Conservation (phyloP, 1,140 invertebrate genomes). For the Drosophila baimaii region DNA sequence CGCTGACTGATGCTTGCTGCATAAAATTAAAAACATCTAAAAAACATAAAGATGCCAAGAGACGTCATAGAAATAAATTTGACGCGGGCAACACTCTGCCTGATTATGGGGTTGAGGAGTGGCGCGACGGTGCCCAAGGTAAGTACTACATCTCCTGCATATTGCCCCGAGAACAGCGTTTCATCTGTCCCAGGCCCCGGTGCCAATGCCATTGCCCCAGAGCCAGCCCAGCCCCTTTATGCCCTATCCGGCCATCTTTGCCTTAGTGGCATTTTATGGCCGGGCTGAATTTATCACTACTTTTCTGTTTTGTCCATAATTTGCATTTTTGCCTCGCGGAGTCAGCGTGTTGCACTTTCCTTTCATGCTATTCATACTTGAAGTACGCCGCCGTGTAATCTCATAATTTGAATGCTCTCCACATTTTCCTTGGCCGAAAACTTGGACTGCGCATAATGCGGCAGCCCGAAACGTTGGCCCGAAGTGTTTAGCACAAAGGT, state of each 20-base stretch:
- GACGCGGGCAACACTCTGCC: conserved; percentile 82
- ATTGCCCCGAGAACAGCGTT: conserved; percentile 2
- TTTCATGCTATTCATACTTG: conserved; percentile 66
- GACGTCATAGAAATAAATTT: conserved; percentile 84
- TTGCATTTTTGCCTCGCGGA: conserved; percentile 46
- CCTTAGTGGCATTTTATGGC: conserved; percentile 63
- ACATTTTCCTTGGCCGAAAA: conserved; percentile 32
- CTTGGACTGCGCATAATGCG: conserved; percentile 26
- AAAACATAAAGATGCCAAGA: conserved; percentile 81
- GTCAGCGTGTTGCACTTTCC: conserved; percentile 56
- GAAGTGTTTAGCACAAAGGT: conserved; percentile 65
- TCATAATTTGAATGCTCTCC: conserved; percentile 43
- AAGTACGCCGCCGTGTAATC: conserved; percentile 58
- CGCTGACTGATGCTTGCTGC: conserved; percentile 72
- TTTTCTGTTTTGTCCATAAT: conserved; percentile 43
- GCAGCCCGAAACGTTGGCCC: conserved; percentile 20
- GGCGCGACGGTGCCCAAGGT: conserved; percentile 84
- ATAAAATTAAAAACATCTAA: conserved; percentile 73
- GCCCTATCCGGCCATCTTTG: conserved; percentile 15
- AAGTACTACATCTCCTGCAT: conserved; percentile 62
- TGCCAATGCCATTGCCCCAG: conserved; percentile 1
- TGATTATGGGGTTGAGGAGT: conserved; percentile 84
- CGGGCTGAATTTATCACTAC: conserved; percentile 48
- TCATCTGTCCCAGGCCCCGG: conserved; percentile 1
- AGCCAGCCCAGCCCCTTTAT: background rate